Base-by-base conservation (phyloP, 1,140 invertebrate species). In the Lepidurus packardi region DNA sequence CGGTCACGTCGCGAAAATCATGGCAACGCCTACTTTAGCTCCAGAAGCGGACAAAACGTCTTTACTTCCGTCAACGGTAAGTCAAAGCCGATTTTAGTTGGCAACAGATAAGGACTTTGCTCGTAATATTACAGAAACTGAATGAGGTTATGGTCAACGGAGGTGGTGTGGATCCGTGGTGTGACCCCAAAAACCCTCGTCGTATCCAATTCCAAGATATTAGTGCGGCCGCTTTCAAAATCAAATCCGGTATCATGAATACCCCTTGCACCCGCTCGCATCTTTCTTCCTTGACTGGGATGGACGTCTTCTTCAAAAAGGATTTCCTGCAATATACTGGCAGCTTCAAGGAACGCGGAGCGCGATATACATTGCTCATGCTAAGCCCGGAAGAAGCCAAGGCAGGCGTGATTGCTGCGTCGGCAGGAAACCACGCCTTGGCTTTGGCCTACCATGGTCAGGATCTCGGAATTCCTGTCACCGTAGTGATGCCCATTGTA, bases 311-410 rank as follows among this genome's bases (percentile, higher is more conserved):
- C 84, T 89, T 97, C 79, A 97, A 98, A 85, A 96, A 96, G 84
- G 96, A 98, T 83, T 97, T 94, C 84, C 86, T 96, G 9, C 95
- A 97, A 85, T 90, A 89, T 77, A 97, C 95, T 10, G 95, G 96
- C 84, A 96, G 93, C 41, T 80, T 78, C 43, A 79, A 79, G 86
- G 96, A 97, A 84, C 88, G 96, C 79, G 96, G 96, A 7, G 95
- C 95, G 1, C 87, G 95, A 10, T 94, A 95, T 83, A 92, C 94
- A 0, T 83, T 98, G 11, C 82, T 94, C 42, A 90, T 91, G 83
- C 84, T 98, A n/a, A 84, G 89, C 1, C 85, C 90, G 73, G 90
- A 92, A 34, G 89, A 94, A 81, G 91, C 91, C 82, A 84, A 85
- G 41, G 86, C 84, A 16, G 96, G 96, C 42, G 94, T 98, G 0